phyloP scores from a whole-genome alignment of 2,888 invertebrate species.

The Spilosoma lubricipeda region DNA sequence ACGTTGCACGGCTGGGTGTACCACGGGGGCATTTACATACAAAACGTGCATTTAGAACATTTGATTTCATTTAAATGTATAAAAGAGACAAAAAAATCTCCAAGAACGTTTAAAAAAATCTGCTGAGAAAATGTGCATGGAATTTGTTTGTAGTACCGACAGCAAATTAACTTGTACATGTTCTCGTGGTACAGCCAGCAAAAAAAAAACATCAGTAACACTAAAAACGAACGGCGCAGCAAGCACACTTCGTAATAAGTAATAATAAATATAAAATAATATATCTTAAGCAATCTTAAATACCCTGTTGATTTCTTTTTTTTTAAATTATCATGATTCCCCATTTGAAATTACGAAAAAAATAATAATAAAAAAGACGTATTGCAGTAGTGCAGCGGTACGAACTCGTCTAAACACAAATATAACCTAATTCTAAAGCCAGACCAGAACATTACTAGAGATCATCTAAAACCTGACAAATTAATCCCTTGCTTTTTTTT shows the following conservation, averaged over 20 bases:
- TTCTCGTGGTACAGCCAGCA: slow-evolving; percentile 36
- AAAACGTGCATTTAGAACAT: background rate
- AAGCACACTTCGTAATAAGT: slow-evolving; percentile 61
- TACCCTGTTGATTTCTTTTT: slow-evolving; percentile 85
- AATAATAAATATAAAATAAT: slow-evolving; percentile 83
- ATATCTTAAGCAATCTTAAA: slow-evolving; percentile 85
- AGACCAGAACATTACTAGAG: slow-evolving; percentile 51
- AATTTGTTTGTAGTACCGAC: background rate
- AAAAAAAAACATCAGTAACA: slow-evolving; percentile 62
- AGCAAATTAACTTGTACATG: background rate
- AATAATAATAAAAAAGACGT: slow-evolving; percentile 49
- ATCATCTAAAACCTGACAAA: slow-evolving; percentile 47
- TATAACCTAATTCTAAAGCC: slow-evolving; percentile 45
- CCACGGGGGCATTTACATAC: slow-evolving; percentile 9
- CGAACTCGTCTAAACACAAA: slow-evolving; percentile 34
- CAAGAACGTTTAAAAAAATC: background rate
- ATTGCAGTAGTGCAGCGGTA: slow-evolving; percentile 53
- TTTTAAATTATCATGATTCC: slow-evolving; percentile 67
- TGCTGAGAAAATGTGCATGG: background rate
- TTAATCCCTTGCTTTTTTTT: slow-evolving; percentile 18
- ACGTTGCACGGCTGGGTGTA: slow-evolving; percentile 12
- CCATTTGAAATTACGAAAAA: slow-evolving; percentile 65
- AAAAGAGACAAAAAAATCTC: background rate
- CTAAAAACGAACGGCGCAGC: slow-evolving; percentile 64
- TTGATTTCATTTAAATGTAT: background rate